phyloP scores from a whole-genome alignment of 2,797 vertebrate genomes.

The Enteromius fasciolatus region DNA sequence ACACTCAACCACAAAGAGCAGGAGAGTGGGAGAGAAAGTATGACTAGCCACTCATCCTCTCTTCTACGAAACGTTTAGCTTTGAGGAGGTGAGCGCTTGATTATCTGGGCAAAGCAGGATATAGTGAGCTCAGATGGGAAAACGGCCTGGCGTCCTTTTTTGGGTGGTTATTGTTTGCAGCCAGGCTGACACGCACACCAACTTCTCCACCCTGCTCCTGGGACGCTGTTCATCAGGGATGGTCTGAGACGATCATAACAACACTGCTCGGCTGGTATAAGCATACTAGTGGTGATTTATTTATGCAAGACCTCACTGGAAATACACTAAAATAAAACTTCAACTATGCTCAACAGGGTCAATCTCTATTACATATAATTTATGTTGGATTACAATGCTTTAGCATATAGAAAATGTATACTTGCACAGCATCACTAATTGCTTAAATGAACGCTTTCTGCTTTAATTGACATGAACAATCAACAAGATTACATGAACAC shows the following conservation, averaged over 20 bases:
- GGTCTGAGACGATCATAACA: constrained; percentile 10
- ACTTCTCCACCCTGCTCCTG: constrained; percentile 39
- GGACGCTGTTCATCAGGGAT: constrained; percentile 13
- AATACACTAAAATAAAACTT: not conserved
- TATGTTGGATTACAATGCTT: not conserved
- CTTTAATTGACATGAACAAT: not conserved
- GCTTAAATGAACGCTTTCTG: not conserved
- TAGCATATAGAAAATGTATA: not conserved
- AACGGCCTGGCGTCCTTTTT: constrained; percentile 26
- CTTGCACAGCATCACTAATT: not conserved
- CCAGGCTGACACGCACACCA: constrained; percentile 40
- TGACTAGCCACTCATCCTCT: constrained; percentile 1
- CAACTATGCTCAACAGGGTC: not conserved
- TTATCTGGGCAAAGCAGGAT: constrained; percentile 45
- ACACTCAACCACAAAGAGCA: constrained; percentile 30
- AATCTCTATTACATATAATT: not conserved
- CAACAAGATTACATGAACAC: not conserved
- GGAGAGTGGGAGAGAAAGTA: constrained; percentile 18
- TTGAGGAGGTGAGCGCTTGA: constrained; percentile 26
- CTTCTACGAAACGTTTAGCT: constrained; percentile 31
- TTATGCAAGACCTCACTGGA: not conserved
- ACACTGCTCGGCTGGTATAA: not conserved
- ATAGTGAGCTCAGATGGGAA: constrained; percentile 29
- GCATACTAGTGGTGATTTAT: not conserved
- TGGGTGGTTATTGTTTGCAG: constrained; percentile 40